Evolutionary conservation across 2,888 invertebrate genomes (phyloP).

Genomic region (Drosophila tripunctata): DNA sequence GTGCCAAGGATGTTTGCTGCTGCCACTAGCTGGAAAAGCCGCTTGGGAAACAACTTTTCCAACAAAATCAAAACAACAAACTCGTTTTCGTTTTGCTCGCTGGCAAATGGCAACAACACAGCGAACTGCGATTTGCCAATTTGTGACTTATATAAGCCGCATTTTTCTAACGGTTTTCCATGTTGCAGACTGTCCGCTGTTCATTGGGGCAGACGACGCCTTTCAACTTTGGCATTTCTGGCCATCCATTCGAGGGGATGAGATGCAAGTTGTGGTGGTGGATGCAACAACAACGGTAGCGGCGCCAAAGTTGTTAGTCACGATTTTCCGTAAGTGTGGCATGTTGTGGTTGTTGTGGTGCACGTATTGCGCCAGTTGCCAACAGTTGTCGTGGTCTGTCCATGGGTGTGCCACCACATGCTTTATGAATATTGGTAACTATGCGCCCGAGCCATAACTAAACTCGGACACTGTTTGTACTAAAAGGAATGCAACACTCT

Average conservation of each 20-base stretch:
- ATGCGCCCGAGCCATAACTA: constrained; percentile 25
- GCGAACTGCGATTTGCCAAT: constrained; percentile 13
- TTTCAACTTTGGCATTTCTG: constrained; percentile 72
- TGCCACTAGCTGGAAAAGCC: constrained; percentile 69
- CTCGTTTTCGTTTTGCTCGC: constrained; percentile 55
- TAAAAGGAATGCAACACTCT: constrained; percentile 25
- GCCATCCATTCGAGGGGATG: neutral
- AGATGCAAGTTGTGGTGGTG: constrained; percentile 1
- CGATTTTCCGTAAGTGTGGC: constrained; percentile 67
- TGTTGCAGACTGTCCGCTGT: constrained; percentile 24
- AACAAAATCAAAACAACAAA: constrained; percentile 57
- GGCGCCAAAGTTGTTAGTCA: constrained; percentile 62
- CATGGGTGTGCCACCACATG: constrained; percentile 61
- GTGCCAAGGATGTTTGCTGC: constrained; percentile 73
- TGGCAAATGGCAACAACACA: constrained; percentile 52
- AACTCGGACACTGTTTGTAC: constrained; percentile 20
- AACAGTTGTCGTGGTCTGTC: constrained; percentile 60
- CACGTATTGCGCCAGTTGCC: constrained; percentile 53
- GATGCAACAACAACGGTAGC: constrained; percentile 40
- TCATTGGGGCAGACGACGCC: constrained; percentile 61
- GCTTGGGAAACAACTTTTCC: constrained; percentile 66
- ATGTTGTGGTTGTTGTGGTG: constrained; percentile 44
- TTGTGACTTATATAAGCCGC: constrained; percentile 67
- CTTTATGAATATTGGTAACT: constrained; percentile 41
- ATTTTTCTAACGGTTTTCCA: constrained; percentile 43